Conservation (phyloP, 2,888 invertebrate genomes). For the Ctena decussata region DNA sequence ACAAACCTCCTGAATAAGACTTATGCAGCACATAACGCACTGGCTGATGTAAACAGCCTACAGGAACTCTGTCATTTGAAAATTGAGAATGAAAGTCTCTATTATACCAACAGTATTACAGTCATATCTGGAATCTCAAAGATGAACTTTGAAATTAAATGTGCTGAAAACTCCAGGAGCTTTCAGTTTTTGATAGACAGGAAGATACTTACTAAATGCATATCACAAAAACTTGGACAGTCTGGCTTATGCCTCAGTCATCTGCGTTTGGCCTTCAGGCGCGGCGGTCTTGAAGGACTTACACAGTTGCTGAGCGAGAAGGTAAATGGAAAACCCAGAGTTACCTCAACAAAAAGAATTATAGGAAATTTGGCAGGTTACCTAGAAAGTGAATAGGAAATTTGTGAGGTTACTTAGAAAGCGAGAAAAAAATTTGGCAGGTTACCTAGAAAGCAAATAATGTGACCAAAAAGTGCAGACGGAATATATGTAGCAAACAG, state of each 20-base stretch:
- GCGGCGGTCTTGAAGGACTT: background rate
- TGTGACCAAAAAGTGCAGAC: background rate
- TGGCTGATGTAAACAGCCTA: constrained; percentile 38
- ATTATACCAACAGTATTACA: background rate
- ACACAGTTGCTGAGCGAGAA: background rate
- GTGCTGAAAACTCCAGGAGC: background rate
- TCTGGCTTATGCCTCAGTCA: background rate
- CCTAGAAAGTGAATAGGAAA: background rate
- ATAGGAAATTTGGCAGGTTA: background rate
- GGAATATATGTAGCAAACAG: background rate
- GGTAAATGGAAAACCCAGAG: background rate
- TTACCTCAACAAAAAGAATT: background rate
- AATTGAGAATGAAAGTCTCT: background rate
- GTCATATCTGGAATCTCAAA: background rate
- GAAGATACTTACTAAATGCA: background rate
- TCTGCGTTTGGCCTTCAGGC: background rate
- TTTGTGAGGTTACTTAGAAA: background rate
- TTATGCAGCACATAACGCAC: constrained; percentile 46
- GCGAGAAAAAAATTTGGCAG: background rate
- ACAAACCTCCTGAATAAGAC: constrained; percentile 6
- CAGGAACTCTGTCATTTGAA: background rate
- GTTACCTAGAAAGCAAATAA: background rate
- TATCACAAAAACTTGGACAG: background rate
- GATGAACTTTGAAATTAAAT: background rate
- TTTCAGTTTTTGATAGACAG: background rate